phyloP scores from a whole-genome alignment of 2,888 invertebrate genomes.

The Drosophila longiperda region DNA sequence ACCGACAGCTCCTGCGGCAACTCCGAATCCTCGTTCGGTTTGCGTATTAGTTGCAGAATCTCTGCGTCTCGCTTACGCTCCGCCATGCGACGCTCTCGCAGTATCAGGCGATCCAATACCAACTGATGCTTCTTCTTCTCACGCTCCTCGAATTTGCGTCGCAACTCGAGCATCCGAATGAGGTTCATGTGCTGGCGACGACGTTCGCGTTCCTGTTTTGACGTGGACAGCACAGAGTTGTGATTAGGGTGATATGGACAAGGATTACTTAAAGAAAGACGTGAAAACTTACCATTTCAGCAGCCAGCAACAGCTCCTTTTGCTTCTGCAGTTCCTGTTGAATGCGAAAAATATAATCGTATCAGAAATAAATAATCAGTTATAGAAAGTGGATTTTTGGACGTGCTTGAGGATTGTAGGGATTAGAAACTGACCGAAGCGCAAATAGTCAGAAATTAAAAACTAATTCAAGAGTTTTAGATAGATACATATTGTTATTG shows the following conservation, averaged over 20 bases:
- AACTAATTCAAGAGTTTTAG: neutral
- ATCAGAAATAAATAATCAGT: neutral
- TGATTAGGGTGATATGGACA: neutral
- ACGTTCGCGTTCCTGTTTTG: conserved; percentile 91
- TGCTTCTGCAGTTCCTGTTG: conserved; percentile 95
- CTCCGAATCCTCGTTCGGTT: conserved; percentile 96
- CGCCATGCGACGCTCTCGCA: conserved; percentile 93
- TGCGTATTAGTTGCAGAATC: conserved; percentile 89
- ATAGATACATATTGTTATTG: neutral
- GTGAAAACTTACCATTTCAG: conserved; percentile 90
- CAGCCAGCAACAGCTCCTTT: conserved; percentile 92
- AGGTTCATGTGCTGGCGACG: conserved; percentile 95
- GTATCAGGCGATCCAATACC: conserved; percentile 92
- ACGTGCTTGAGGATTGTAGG: neutral
- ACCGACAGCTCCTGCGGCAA: conserved; percentile 90
- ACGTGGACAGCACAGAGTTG: neutral
- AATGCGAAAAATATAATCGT: neutral
- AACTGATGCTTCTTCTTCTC: conserved; percentile 89
- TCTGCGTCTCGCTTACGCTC: conserved; percentile 89
- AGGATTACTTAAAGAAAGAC: neutral
- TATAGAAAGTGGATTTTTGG: neutral
- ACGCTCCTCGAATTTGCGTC: conserved; percentile 94
- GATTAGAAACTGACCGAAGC: conserved; percentile 9
- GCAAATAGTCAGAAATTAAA: conserved; percentile 2
- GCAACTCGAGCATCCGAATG: conserved; percentile 93